Evolutionary conservation across 2,113 vertebrate genomes (phyloP), one percentile per base, ranked within the genome.

Genomic region (Scatophagus argus): DNA sequence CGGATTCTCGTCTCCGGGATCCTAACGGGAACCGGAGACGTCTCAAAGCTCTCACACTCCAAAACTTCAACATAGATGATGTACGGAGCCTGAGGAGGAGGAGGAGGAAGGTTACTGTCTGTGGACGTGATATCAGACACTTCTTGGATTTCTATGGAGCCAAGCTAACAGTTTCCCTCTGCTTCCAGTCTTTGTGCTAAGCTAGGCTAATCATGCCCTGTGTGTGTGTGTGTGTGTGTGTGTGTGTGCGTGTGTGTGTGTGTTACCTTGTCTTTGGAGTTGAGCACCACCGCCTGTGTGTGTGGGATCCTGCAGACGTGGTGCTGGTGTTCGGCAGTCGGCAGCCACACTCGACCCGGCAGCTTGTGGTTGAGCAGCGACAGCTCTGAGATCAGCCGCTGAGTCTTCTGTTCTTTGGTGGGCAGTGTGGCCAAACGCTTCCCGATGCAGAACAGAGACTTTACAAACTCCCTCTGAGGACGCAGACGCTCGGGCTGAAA

Each of bases 321-420:
- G 86, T 98, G 97, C 88, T 96, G 94, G 19, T 95, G 96, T 31
- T 93, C 93, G 0, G 97, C 96, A 0, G 97, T 97, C 9, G 98
- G 97, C 23, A 99, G 95, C 97, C 97, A 99, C 61, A 97, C 96
- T 0, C 97, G 94, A 0, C 95, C 96, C 0, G 98, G 97, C 82
- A 99, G 96, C 38, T 97, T 98, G 93, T 97, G 97, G 93, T 97
- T 99, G 51, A 99, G 96, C 88, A 97, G 92, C 0, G 96, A 97
- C 9, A 99, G 96, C 88, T 99, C 98, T 0, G 97, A 98, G 83
- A 98, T 96, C 19, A 99, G 95, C 17, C 96, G 87, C 87, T 97
- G 96, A 0, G 97, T 99, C 84, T 99, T 99, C 95, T 99, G 97
- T 90, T 99, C 98, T 81, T 98, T 99, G 89, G 97, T 98, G 12